phyloP scores from a whole-genome alignment of 1,140 invertebrate genomes.

The Drosophila suzukii region DNA sequence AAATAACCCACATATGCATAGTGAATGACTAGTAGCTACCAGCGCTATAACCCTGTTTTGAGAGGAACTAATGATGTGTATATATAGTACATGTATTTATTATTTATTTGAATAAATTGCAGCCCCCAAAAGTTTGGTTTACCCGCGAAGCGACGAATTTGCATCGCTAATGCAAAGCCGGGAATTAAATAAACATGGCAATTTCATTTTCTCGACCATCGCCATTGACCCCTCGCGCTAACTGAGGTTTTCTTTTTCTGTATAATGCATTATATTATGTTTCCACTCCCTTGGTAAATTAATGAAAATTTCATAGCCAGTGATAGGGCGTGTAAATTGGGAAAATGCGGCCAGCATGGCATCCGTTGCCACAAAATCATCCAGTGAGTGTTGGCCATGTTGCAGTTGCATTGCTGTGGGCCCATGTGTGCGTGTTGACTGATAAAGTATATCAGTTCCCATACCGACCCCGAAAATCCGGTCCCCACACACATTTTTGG shows the following conservation, averaged over 20 bases:
- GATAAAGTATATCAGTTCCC: constrained; percentile 31
- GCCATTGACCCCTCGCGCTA: background rate
- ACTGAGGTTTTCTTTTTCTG: background rate
- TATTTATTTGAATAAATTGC: constrained; percentile 52
- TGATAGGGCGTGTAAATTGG: constrained; percentile 43
- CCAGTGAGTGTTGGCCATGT: constrained; percentile 3
- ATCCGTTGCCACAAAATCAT: constrained; percentile 8
- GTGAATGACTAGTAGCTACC: constrained; percentile 32
- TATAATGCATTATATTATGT: background rate
- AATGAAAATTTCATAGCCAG: constrained; percentile 48
- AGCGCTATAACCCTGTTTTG: constrained; percentile 34
- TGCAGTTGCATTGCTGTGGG: constrained; percentile 6
- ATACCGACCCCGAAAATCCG: background rate
- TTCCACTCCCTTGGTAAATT: constrained; percentile 20
- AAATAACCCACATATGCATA: constrained; percentile 45
- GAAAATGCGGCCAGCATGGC: constrained; percentile 16
- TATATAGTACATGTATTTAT: constrained; percentile 30
- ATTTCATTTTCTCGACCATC: constrained; percentile 19
- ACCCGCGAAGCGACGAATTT: constrained; percentile 13
- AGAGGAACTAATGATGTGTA: constrained; percentile 54
- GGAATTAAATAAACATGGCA: constrained; percentile 39
- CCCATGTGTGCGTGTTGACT: constrained; percentile 8
- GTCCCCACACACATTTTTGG: constrained; percentile 3
- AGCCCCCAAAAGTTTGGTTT: constrained; percentile 29
- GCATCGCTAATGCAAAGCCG: constrained; percentile 27